phyloP scores from a whole-genome alignment of 1,140 invertebrate species.

The Listronotus oregonensis region DNA sequence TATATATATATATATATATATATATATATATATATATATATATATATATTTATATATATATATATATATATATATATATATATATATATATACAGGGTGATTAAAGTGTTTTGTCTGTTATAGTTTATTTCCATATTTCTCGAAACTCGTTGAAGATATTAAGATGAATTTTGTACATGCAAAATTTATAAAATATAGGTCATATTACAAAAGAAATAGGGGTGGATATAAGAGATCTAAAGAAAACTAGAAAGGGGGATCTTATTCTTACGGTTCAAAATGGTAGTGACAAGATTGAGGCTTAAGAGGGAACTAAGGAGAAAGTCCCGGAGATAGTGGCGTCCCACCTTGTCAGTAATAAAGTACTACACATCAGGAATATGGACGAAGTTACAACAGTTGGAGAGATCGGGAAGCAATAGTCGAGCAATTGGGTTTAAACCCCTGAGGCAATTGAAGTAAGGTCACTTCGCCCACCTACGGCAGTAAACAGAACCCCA shows the following conservation, averaged over 20 bases:
- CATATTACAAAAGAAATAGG: conserved; percentile 9
- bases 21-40: no score
- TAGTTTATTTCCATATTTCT: no score
- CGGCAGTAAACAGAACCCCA: background rate
- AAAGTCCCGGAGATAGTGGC: background rate
- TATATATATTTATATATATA: no score
- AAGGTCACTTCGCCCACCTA: conserved; percentile 11
- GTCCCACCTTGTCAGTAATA: background rate
- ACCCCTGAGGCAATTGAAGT: background rate
- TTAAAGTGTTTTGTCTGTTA: no score
- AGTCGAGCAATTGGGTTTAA: background rate
- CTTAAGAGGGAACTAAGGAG: background rate
- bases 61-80: no score
- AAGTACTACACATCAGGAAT: background rate
- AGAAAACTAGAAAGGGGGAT: conserved; percentile 1
- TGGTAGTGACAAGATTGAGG: background rate
- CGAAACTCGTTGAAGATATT: no score
- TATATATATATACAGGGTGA: no score
- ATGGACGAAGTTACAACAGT: background rate
- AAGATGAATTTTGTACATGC: no score
- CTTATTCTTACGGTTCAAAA: conserved; percentile 10
- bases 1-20: no score
- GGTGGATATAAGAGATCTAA: conserved; percentile 6
- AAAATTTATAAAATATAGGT: no score
- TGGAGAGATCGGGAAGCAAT: background rate